A percentile compares a stretch with the other conserved stretches of the same genome.
These are phyloP conservation scores for Ips nitidus DNA, from an alignment of 1,140 invertebrate genomes.

Conservation along the genomic window DNA sequence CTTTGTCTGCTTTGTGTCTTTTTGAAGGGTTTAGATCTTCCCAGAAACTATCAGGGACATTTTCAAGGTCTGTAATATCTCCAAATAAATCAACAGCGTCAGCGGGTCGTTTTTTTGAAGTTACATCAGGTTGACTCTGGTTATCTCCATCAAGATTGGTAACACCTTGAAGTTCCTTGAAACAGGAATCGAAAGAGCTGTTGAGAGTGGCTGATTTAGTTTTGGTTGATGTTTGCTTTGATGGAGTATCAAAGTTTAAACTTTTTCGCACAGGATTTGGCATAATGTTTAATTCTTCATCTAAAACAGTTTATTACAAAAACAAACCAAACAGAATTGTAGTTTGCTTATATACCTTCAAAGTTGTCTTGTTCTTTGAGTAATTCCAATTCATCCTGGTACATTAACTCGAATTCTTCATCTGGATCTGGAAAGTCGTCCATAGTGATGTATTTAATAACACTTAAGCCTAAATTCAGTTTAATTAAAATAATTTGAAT, in stretches of 20 bases:
- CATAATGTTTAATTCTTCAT: no score
- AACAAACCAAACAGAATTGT: no score
- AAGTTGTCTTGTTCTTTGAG: conserved; percentile 59
- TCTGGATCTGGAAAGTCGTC: conserved; percentile 72
- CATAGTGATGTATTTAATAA: conserved; percentile 45
- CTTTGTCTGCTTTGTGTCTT: conserved; percentile 35
- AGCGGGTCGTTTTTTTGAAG: conserved; percentile 59
- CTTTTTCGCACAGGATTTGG: conserved; percentile 26
- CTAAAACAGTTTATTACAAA: no score
- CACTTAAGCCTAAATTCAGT: no score
- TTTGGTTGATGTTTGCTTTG: conserved; percentile 10
- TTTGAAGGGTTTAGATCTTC: conserved; percentile 24
- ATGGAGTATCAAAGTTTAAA: conserved; percentile 38
- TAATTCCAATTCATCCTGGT: conserved; percentile 70
- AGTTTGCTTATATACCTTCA: conserved; percentile 4
- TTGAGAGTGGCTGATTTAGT: neutral
- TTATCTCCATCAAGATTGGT: neutral
- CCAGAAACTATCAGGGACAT: conserved; percentile 40
- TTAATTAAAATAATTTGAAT: no score
- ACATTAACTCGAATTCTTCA: conserved; percentile 74
- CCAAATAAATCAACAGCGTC: conserved; percentile 68
- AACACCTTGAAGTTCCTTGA: conserved; percentile 7
- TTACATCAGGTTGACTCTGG: neutral
- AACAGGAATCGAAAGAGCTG: neutral
- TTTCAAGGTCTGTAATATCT: conserved; percentile 65